phyloP scores from a whole-genome alignment of 2,113 vertebrate genomes.

The Formicarius rufipectus region DNA sequence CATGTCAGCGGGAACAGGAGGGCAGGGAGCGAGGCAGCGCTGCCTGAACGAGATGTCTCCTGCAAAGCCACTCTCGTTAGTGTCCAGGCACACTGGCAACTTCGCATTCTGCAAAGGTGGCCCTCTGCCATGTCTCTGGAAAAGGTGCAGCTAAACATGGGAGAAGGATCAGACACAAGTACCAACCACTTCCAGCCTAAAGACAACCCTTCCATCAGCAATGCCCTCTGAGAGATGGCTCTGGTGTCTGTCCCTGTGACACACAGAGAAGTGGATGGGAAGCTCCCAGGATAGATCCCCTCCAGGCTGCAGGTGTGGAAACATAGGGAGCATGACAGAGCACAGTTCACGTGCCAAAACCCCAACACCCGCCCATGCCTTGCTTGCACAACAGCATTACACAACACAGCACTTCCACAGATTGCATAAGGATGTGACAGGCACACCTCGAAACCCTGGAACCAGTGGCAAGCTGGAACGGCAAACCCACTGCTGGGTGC shows the following conservation, averaged over 20 bases:
- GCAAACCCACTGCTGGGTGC: neutral
- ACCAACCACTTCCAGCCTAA: neutral
- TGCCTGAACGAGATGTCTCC: neutral
- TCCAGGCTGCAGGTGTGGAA: neutral
- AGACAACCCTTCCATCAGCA: neutral
- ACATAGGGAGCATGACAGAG: neutral
- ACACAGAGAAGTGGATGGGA: neutral
- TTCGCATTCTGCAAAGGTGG: neutral
- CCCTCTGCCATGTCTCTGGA: neutral
- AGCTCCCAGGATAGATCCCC: neutral
- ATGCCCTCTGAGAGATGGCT: fast-evolving
- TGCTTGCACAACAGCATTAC: conserved; percentile 39
- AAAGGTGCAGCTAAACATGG: neutral
- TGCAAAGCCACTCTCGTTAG: neutral
- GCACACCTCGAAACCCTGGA: neutral
- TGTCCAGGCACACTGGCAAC: fast-evolving
- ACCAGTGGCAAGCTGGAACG: fast-evolving
- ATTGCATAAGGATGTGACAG: neutral
- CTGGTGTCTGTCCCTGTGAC: neutral
- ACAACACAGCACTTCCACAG: neutral
- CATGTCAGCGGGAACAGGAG: neutral
- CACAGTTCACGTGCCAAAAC: neutral
- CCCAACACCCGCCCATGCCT: neutral
- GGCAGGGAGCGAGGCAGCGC: neutral
- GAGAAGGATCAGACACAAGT: neutral